phyloP scores from a whole-genome alignment of 2,888 invertebrate genomes.

The Busseola fusca region DNA sequence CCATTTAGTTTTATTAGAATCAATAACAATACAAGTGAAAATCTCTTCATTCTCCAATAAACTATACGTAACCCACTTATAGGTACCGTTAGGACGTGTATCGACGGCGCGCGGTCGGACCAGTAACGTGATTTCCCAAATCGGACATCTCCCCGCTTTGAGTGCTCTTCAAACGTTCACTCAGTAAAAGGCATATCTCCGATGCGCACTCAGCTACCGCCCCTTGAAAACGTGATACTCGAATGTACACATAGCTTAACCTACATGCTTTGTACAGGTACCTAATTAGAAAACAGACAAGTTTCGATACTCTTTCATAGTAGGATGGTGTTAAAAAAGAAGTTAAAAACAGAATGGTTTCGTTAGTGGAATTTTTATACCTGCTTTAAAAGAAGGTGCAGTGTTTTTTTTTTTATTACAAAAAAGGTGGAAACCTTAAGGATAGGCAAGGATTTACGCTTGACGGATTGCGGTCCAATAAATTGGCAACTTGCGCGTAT shows the following conservation, averaged over 20 bases:
- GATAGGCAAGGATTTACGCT: conserved; percentile 63
- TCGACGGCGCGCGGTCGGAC: conserved; percentile 58
- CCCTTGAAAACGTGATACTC: conserved; percentile 73
- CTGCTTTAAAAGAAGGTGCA: conserved; percentile 41
- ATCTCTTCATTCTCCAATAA: conserved; percentile 19
- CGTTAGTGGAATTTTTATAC: conserved; percentile 32
- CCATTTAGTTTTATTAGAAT: conserved; percentile 11
- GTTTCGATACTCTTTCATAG: conserved; percentile 4
- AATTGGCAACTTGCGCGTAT: conserved; percentile 61
- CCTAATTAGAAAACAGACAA: conserved; percentile 38
- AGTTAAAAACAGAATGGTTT: not conserved
- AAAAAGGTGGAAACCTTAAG: conserved; percentile 47
- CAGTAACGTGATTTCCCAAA: conserved; percentile 86
- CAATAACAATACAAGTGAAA: conserved; percentile 2
- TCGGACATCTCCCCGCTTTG: conserved; percentile 80
- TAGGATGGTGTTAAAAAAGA: conserved; percentile 8
- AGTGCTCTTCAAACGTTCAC: conserved; percentile 81
- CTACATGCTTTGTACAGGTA: conserved; percentile 35
- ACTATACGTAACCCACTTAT: conserved; percentile 34
- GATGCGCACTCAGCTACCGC: conserved; percentile 70
- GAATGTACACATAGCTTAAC: conserved; percentile 37
- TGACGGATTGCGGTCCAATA: conserved; percentile 65
- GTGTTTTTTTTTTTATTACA: conserved; percentile 40
- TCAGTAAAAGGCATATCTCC: conserved; percentile 77
- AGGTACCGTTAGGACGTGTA: conserved; percentile 43